Conservation (phyloP, 2,113 vertebrate genomes). For the Helogale parvula region DNA sequence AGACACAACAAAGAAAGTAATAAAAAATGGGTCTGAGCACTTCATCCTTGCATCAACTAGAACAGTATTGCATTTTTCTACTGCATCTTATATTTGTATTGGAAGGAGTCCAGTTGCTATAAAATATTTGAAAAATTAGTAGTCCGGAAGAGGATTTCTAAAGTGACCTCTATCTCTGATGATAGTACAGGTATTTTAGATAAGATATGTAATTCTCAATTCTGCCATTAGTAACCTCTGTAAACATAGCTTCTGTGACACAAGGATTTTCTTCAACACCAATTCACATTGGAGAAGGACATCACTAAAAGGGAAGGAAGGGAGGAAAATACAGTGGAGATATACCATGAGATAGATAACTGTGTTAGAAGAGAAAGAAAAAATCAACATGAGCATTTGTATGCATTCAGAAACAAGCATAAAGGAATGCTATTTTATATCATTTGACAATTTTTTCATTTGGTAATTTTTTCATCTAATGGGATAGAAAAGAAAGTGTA, state of each 20-base stretch:
- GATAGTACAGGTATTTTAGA: background rate
- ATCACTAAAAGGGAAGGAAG: background rate
- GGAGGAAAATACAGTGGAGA: background rate
- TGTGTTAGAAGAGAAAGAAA: background rate
- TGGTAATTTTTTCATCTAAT: background rate
- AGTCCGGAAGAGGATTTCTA: background rate
- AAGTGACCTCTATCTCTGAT: background rate
- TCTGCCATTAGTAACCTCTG: background rate
- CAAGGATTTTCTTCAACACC: background rate
- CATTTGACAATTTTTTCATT: background rate
- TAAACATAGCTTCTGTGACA: background rate
- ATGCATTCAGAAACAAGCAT: background rate
- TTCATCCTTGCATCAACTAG: background rate
- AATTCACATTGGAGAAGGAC: background rate
- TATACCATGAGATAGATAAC: background rate
- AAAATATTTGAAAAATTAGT: background rate
- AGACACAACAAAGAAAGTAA: background rate
- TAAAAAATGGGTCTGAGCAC: background rate
- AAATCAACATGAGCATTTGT: background rate
- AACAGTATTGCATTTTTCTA: background rate
- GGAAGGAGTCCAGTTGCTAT: background rate
- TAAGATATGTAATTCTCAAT: background rate
- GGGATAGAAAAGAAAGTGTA: background rate
- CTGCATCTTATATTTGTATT: background rate
- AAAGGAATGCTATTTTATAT: background rate